phyloP scores from a whole-genome alignment of 1,140 invertebrate genomes.

The Harpegnathos saltator region DNA sequence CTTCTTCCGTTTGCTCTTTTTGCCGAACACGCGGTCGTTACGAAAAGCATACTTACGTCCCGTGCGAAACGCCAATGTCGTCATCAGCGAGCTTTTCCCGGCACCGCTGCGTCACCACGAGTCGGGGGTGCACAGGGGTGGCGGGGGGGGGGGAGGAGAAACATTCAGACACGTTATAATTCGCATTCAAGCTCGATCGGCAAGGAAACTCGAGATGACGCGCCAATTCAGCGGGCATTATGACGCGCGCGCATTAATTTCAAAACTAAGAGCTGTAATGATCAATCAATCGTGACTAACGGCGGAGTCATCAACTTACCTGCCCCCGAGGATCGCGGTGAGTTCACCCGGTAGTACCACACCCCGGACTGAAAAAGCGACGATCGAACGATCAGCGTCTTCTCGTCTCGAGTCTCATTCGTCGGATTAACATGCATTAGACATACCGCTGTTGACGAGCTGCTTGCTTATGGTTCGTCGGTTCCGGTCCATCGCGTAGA shows the following conservation, averaged over 20 bases:
- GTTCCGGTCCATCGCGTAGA: constrained; percentile 77
- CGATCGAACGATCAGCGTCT: neutral
- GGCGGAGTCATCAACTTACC: constrained; percentile 84
- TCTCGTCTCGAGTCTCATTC: neutral
- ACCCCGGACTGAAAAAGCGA: constrained; percentile 87
- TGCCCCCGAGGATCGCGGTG: constrained; percentile 96
- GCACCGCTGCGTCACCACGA: constrained; percentile 89
- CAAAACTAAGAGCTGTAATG: too few relatives aligned
- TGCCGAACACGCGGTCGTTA: neutral
- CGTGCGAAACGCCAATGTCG: constrained; percentile 92
- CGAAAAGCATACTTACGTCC: constrained; percentile 86
- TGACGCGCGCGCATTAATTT: too few relatives aligned
- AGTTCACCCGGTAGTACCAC: constrained; percentile 93
- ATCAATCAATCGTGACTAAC: neutral
- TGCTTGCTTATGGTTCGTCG: constrained; percentile 76
- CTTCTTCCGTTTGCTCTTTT: too few relatives aligned
- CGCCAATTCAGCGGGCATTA: too few relatives aligned
- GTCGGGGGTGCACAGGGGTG: too few relatives aligned
- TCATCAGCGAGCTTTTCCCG: constrained; percentile 98
- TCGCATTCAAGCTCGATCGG: too few relatives aligned
- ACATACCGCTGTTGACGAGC: constrained; percentile 81
- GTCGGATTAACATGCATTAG: constrained; percentile 20
- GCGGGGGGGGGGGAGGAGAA: too few relatives aligned
- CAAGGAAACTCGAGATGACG: too few relatives aligned
- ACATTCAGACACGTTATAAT: too few relatives aligned